Conservation (phyloP, 1,140 invertebrate species). For the Sipha flava region DNA sequence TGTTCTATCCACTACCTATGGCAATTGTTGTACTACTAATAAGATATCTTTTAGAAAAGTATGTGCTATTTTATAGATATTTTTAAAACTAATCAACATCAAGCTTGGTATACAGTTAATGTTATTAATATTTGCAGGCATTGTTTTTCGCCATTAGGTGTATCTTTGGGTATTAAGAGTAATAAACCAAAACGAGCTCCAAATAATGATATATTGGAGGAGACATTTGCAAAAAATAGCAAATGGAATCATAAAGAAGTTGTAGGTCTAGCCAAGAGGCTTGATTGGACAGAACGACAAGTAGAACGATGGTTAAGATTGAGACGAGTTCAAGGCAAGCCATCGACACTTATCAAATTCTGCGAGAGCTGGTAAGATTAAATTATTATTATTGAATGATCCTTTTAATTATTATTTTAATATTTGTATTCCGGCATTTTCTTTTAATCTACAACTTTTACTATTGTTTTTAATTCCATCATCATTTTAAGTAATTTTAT, state of each 20-base stretch:
- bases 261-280: constrained; percentile 68
- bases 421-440: no score
- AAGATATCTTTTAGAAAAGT: constrained; percentile 74
- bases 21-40: constrained; percentile 65
- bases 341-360: constrained; percentile 83
- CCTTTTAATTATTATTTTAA: no score
- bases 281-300: constrained; percentile 77
- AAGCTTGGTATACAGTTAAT: not conserved
- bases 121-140: constrained; percentile 50
- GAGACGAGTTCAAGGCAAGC: constrained; percentile 70
- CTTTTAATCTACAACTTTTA: no score
- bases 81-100: not conserved
- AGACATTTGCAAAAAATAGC: constrained; percentile 55
- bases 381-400: not conserved
- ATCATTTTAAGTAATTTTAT: no score
- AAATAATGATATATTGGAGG: constrained; percentile 61
- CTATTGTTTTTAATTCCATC: no score
- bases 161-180: constrained; percentile 66
- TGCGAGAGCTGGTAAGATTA: constrained; percentile 64
- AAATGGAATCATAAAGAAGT: constrained; percentile 69
- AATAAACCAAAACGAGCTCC: constrained; percentile 62
- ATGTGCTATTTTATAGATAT: constrained; percentile 40
- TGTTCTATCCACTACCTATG: constrained; percentile 68
- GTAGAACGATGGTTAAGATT: constrained; percentile 84
- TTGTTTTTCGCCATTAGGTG: constrained; percentile 66